Evolutionary conservation across 2,888 invertebrate species (phyloP), one percentile per base, ranked within the genome.

Genomic region (Nysson spinosus): DNA sequence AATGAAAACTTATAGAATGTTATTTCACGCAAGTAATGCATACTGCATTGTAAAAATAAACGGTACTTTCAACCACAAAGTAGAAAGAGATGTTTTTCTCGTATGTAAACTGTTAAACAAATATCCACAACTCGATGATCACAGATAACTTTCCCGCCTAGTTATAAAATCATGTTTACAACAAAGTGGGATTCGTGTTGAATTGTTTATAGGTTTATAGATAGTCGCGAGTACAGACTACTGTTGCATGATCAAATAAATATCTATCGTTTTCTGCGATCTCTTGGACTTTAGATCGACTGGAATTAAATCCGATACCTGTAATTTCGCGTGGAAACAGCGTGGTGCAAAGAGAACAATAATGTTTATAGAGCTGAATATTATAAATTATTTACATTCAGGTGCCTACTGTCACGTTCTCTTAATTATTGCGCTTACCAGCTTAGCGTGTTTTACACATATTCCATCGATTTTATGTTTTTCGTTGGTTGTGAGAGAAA

Each of bases 241-340:
- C 2, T 42, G 14, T 42, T 26, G 11, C 42, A 14, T 26, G 14
- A 26, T 14, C 42, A 16, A 22, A 6, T 14, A 11, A 20, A 26
- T n/a, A 64, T 24, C 43, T 49, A 28, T 58, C 35, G 16, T 5
- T 14, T 3, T n/a, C 1, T 6, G 11, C 40, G 43, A 19, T 26
- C 30, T 12, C 2, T 3, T 12, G 2, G 14, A 9, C 24, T 3
- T 3, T 12, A 3, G 14, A 9, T 30, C 17, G 7, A 16, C 16
- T 11, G n/a, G 32, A 47, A 60, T 64, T 63, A 42, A 52, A 46
- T 30, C 46, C 20, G 14, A 4, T 32, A 39, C n/a, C n/a, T n/a
- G 34, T 28, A 35, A 49, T 49, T 26, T 30, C 20, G 6, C n/a
- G 24, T n/a, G 30, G 4, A 12, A 6, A 24, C 39, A 17, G 7